Percentiles rank a stretch among this genome's conserved stretches.
phyloP scores from a whole-genome alignment of 2,888 invertebrate genomes.

The Smittia aterrima region DNA sequence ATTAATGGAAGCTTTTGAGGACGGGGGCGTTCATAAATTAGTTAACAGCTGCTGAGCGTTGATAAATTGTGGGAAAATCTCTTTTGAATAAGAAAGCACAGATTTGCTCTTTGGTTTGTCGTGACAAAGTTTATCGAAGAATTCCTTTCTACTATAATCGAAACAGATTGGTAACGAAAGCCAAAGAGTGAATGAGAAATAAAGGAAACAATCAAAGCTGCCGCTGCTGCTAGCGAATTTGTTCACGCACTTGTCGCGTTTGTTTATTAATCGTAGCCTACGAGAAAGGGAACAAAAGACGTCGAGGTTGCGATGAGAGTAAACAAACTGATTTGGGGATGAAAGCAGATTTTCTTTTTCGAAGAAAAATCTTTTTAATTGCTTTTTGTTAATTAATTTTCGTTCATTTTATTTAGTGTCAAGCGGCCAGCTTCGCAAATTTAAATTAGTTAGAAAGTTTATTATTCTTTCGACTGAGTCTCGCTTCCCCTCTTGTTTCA shows the following conservation, averaged over 20 bases:
- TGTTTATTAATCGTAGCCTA: background rate
- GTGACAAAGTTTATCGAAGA: too few relatives aligned
- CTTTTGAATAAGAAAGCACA: too few relatives aligned
- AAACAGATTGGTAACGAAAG: too few relatives aligned
- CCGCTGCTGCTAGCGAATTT: constrained; percentile 3
- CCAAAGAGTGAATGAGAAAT: background rate
- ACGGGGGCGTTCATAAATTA: too few relatives aligned
- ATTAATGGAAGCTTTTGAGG: background rate
- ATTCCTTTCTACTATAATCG: too few relatives aligned
- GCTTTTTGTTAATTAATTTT: constrained; percentile 18
- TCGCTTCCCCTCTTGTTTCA: constrained; percentile 49
- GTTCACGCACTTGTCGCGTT: background rate
- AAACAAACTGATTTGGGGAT: constrained; percentile 14
- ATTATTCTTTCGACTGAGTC: constrained; percentile 44
- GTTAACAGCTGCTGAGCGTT: too few relatives aligned
- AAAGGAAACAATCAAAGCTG: background rate
- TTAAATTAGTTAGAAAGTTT: constrained; percentile 28
- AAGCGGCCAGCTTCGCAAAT: constrained; percentile 16
- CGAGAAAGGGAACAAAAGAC: background rate
- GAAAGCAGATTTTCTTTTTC: background rate
- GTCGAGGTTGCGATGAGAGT: background rate
- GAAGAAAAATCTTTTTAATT: constrained; percentile 20
- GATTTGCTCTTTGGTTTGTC: too few relatives aligned
- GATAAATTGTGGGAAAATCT: too few relatives aligned
- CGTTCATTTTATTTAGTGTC: background rate